These are phyloP conservation scores for Chromis chromis DNA, from an alignment of 2,797 vertebrate species.

Conservation along the genomic window DNA sequence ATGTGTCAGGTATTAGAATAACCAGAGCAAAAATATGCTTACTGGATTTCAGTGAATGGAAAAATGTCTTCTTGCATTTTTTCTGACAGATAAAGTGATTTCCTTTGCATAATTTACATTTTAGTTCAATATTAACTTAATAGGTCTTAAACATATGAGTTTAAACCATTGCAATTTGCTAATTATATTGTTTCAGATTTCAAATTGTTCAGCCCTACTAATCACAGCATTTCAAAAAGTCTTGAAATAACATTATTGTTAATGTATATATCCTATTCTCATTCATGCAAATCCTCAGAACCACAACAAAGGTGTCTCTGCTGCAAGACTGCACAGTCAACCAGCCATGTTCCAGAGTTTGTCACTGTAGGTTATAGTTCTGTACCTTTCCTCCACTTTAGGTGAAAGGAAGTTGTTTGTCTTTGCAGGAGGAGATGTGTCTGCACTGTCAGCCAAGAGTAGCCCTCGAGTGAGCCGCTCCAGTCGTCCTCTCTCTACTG, in stretches of 20 bases:
- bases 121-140: no score
- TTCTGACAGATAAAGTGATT: no score
- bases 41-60: no score
- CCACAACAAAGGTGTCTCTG: not conserved
- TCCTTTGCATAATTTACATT: no score
- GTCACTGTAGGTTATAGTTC: not conserved
- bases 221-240: not conserved
- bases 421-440: constrained; percentile 81
- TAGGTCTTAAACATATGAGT: no score
- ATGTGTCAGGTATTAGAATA: no score
- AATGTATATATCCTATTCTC: not conserved
- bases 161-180: no score
- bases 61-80: no score
- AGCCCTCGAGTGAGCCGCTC: constrained; percentile 86
- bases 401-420: constrained; percentile 25
- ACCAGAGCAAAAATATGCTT: no score
- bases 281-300: not conserved
- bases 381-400: not conserved
- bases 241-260: not conserved
- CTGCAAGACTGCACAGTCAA: not conserved
- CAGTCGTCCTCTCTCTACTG: constrained; percentile 90
- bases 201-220: no score
- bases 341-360: not conserved
- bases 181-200: no score
- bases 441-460: constrained; percentile 77